phyloP scores from a whole-genome alignment of 2,797 vertebrate genomes.

The Labeo calbasu region DNA sequence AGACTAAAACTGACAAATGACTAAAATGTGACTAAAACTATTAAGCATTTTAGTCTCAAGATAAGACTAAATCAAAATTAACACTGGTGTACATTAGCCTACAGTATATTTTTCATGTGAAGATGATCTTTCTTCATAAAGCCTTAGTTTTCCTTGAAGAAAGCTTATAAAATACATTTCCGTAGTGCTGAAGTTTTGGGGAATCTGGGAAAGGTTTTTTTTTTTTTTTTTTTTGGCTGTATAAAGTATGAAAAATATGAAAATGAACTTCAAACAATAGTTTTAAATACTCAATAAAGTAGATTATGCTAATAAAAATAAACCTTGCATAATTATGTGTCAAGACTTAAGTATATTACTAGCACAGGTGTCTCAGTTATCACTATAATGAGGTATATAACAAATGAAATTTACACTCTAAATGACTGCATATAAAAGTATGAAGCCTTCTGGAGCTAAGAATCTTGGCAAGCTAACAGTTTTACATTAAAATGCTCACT shows the following conservation, averaged over 20 bases:
- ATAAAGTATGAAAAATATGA: background rate
- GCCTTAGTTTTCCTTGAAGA: background rate
- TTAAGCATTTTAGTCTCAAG: too few species aligned
- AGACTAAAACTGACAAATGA: too few species aligned
- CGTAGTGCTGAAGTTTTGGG: background rate
- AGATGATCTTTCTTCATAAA: background rate
- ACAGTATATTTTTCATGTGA: background rate
- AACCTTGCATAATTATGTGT: background rate
- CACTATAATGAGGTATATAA: background rate
- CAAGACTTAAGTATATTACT: constrained; percentile 16
- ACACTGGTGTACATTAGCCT: background rate
- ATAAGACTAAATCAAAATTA: too few species aligned
- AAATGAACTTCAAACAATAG: constrained; percentile 2
- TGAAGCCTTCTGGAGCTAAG: background rate
- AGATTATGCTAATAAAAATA: constrained; percentile 10
- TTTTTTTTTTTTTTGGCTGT: background rate
- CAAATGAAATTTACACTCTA: background rate
- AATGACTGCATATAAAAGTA: constrained; percentile 2
- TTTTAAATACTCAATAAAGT: background rate
- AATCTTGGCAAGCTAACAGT: constrained; percentile 23
- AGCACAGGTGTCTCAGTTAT: constrained; percentile 32
- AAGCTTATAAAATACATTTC: background rate
- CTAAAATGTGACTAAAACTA: too few species aligned
- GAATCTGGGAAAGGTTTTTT: background rate
- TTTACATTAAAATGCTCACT: constrained; percentile 9